These are phyloP conservation scores for Hypomecis atomaria DNA, from an alignment of 2,888 invertebrate genomes.

Conservation along the genomic window DNA sequence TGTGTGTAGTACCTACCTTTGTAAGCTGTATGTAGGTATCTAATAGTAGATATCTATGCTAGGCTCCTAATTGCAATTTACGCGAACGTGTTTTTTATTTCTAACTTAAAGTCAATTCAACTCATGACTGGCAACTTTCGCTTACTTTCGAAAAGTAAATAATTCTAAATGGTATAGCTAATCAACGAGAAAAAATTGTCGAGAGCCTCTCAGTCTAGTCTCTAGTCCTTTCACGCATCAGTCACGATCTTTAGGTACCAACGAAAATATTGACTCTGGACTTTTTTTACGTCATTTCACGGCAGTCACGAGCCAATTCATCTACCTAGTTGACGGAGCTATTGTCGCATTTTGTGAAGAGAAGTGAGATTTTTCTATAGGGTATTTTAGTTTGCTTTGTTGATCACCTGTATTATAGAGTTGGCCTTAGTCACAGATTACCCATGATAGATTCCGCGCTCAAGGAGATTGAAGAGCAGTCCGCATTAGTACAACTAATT, in stretches of 20 bases:
- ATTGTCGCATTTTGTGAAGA: neutral
- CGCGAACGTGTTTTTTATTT: neutral
- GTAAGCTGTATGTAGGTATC: no score
- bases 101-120: slow-evolving; percentile 3
- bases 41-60: no score
- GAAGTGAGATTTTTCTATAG: neutral
- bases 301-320: slow-evolving; percentile 19
- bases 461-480: no score
- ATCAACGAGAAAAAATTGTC: slow-evolving; percentile 24
- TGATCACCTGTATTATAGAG: neutral
- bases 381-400: neutral
- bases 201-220: slow-evolving; percentile 21
- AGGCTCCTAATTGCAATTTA: slow-evolving; percentile 12
- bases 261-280: slow-evolving; percentile 21
- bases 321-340: neutral
- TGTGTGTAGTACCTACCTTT: no score
- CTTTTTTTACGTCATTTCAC: slow-evolving; percentile 19
- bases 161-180: slow-evolving; percentile 21
- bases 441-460: no score
- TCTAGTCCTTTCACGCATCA: slow-evolving; percentile 26
- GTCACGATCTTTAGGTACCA: slow-evolving; percentile 29
- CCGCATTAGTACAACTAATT: no score
- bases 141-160: slow-evolving; percentile 30
- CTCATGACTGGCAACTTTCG: slow-evolving; percentile 28
- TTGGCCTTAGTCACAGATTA: neutral